A percentile compares a stretch with the other conserved stretches of the same genome.
phyloP scores from a whole-genome alignment of 2,113 vertebrate species.

The Gracilinanus agilis region DNA sequence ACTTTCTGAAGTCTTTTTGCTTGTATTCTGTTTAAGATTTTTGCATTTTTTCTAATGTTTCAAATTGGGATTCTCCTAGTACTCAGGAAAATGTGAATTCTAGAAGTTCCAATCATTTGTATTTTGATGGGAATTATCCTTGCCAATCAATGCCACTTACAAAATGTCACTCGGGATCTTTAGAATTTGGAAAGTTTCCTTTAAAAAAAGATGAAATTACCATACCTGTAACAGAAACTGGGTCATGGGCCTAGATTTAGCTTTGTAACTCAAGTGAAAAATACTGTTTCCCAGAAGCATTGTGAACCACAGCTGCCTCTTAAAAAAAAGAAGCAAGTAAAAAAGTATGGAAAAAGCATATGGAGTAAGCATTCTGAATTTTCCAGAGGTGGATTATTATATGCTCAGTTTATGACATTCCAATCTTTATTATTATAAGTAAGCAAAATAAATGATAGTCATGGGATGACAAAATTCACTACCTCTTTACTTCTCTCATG shows the following conservation, averaged over 20 bases:
- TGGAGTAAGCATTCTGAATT: background rate
- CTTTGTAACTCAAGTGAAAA: conserved; percentile 13
- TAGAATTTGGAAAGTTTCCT: conserved; percentile 1
- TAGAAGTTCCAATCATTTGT: conserved; percentile 47
- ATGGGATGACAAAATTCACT: conserved; percentile 13
- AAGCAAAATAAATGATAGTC: background rate
- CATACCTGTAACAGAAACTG: background rate
- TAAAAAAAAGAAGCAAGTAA: conserved; percentile 2
- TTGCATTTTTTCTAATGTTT: conserved; percentile 85
- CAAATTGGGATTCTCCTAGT: conserved; percentile 86
- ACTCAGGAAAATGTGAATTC: conserved; percentile 73
- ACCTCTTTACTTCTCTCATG: background rate
- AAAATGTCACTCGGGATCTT: conserved; percentile 9
- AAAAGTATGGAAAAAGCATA: background rate
- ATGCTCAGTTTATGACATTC: background rate
- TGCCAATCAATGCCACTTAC: background rate
- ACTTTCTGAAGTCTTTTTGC: too few species aligned
- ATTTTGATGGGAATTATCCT: conserved; percentile 29
- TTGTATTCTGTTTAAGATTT: too few species aligned
- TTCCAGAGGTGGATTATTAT: background rate
- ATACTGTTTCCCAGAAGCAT: background rate
- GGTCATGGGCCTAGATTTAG: background rate
- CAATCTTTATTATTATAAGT: background rate
- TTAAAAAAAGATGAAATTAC: conserved; percentile 18
- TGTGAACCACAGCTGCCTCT: background rate